These are phyloP conservation scores for Heteractis magnifica DNA, from an alignment of 92 coral and sea anemone species.

Conservation along the genomic window DNA sequence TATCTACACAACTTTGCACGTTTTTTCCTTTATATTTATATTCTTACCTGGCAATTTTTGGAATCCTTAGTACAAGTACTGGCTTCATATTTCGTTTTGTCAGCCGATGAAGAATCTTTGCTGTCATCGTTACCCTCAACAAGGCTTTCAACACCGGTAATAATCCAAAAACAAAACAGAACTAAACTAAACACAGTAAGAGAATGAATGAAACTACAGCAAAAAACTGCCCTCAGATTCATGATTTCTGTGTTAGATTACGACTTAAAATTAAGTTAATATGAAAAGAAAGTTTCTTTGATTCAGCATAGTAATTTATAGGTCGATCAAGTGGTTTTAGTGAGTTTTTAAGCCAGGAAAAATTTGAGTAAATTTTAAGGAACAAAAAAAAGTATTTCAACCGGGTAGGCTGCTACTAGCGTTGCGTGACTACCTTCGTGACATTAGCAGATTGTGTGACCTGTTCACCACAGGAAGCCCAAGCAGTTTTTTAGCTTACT, in stretches of 20 bases:
- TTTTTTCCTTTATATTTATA: too few species aligned
- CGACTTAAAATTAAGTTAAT: neutral
- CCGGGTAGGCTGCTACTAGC: neutral
- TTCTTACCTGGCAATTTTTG: slow-evolving; percentile 24
- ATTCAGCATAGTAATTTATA: neutral
- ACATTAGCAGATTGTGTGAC: too few species aligned
- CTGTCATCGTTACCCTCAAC: neutral
- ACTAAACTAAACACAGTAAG: neutral
- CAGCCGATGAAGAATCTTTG: neutral
- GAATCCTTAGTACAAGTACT: slow-evolving; percentile 17
- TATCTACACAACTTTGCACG: neutral
- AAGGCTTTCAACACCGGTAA: slow-evolving; percentile 1
- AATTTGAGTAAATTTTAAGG: neutral
- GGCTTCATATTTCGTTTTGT: neutral
- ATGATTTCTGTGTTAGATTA: neutral
- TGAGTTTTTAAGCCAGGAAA: neutral
- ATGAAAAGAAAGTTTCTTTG: neutral
- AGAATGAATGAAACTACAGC: neutral
- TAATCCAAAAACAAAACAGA: neutral
- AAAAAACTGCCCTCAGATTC: neutral
- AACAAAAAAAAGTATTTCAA: neutral
- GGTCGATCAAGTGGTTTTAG: neutral
- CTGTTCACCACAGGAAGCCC: neutral
- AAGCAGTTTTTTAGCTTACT: neutral
- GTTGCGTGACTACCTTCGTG: neutral